Evolutionary conservation across 2,888 invertebrate genomes (phyloP).

Genomic region (Tubiluchus corallicola): DNA sequence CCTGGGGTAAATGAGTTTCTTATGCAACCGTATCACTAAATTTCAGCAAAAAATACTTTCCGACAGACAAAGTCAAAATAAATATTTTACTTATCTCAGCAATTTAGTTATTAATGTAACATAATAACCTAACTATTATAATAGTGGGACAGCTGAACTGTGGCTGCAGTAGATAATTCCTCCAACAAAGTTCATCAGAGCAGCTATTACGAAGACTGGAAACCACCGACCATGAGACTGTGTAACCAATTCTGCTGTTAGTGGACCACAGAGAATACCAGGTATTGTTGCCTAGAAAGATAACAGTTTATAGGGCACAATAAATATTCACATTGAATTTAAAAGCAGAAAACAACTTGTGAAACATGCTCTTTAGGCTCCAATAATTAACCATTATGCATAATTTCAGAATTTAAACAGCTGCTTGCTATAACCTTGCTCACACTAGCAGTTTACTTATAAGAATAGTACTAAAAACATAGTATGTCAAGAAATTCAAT

Average conservation of each 20-base stretch:
- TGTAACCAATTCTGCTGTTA: slow-evolving; percentile 51
- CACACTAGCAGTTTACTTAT: no score
- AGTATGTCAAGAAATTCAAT: no score
- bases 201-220: slow-evolving; percentile 50
- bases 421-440: no score
- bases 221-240: slow-evolving; percentile 50
- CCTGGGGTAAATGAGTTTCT: no score
- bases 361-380: slow-evolving; percentile 6
- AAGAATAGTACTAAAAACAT: no score
- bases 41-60: no score
- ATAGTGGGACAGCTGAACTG: slow-evolving; percentile 45
- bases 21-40: no score
- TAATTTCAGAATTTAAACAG: not conserved
- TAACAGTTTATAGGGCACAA: slow-evolving; percentile 12
- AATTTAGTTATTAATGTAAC: no score
- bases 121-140: no score
- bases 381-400: slow-evolving; percentile 1
- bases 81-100: no score
- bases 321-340: not conserved
- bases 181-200: slow-evolving; percentile 48
- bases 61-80: no score
- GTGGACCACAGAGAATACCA: slow-evolving; percentile 52
- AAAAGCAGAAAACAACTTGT: not conserved
- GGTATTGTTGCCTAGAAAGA: slow-evolving; percentile 45
- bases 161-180: slow-evolving; percentile 51